phyloP scores from a whole-genome alignment of 2,113 vertebrate species.

The Anarhynchus alexandrinus region DNA sequence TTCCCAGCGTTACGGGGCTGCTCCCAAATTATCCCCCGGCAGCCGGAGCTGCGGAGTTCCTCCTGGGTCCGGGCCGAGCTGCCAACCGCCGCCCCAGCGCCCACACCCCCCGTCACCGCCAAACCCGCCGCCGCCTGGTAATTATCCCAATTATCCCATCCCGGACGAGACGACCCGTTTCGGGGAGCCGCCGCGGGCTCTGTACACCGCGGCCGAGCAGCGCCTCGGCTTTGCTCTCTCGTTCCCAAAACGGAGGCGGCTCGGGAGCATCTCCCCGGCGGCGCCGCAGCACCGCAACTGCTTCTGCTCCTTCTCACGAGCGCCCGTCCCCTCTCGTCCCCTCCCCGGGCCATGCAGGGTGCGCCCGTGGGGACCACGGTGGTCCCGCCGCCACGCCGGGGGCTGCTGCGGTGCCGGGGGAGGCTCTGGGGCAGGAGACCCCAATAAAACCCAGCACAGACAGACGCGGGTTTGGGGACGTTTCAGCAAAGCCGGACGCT shows the following conservation, averaged over 20 bases:
- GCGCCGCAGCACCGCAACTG: neutral
- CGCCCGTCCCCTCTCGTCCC: neutral
- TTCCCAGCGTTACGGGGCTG: neutral
- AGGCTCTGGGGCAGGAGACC: neutral
- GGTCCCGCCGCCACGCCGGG: neutral
- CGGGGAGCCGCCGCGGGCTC: neutral
- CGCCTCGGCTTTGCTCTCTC: neutral
- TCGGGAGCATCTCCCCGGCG: rapidly evolving
- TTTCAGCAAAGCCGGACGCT: neutral
- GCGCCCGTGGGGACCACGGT: rapidly evolving
- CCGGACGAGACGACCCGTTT: neutral
- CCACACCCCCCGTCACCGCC: neutral
- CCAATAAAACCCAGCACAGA: rapidly evolving
- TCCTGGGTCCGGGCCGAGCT: neutral
- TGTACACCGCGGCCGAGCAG: rapidly evolving
- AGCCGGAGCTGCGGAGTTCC: neutral
- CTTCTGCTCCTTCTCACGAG: neutral
- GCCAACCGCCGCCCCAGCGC: neutral
- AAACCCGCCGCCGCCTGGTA: neutral
- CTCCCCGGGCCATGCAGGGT: neutral
- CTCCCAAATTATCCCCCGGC: neutral
- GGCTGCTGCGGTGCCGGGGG: neutral
- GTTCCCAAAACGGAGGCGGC: too few relatives aligned
- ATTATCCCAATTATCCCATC: neutral
- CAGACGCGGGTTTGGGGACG: rapidly evolving